These are phyloP conservation scores for Ctenopoma kingsleyae DNA, from an alignment of 2,797 vertebrate genomes.

Conservation along the genomic window DNA sequence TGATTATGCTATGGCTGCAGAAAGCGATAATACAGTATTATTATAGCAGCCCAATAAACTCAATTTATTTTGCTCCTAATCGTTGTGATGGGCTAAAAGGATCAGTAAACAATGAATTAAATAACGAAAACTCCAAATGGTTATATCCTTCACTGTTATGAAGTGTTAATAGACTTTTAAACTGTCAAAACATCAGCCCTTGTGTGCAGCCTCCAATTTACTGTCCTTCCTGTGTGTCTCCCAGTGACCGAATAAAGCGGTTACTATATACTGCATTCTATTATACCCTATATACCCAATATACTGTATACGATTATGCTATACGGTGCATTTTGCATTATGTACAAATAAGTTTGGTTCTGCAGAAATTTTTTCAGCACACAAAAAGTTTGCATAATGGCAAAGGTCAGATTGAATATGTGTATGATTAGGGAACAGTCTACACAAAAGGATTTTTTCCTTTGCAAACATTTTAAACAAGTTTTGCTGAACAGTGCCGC, in stretches of 20 bases:
- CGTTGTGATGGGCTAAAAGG: slow-evolving; percentile 25
- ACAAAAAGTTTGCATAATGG: not conserved
- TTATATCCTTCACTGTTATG: slow-evolving; percentile 22
- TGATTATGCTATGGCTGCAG: slow-evolving; percentile 20
- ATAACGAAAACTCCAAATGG: slow-evolving; percentile 35
- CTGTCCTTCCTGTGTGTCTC: not conserved
- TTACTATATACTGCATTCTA: too few relatives aligned
- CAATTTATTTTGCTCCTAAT: slow-evolving; percentile 32
- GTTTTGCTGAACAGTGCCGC: too few relatives aligned
- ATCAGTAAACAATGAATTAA: slow-evolving; percentile 49
- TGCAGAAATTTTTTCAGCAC: not conserved
- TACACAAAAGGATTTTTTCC: too few relatives aligned
- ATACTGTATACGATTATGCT: not conserved
- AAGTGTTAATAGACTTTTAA: slow-evolving; percentile 46
- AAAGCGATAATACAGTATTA: slow-evolving; percentile 36
- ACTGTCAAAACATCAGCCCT: slow-evolving; percentile 11
- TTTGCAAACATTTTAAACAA: too few relatives aligned
- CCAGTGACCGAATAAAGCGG: slow-evolving; percentile 1
- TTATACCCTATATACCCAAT: too few relatives aligned
- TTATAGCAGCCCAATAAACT: slow-evolving; percentile 38
- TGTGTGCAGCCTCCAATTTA: not conserved
- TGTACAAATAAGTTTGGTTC: not conserved
- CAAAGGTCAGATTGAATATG: not conserved
- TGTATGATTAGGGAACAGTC: not conserved
- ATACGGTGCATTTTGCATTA: not conserved